Percentiles rank a stretch among this genome's conserved stretches.
These are phyloP conservation scores for Andinoacara biseriatus DNA, from an alignment of 2,113 vertebrate species.

Conservation along the genomic window DNA sequence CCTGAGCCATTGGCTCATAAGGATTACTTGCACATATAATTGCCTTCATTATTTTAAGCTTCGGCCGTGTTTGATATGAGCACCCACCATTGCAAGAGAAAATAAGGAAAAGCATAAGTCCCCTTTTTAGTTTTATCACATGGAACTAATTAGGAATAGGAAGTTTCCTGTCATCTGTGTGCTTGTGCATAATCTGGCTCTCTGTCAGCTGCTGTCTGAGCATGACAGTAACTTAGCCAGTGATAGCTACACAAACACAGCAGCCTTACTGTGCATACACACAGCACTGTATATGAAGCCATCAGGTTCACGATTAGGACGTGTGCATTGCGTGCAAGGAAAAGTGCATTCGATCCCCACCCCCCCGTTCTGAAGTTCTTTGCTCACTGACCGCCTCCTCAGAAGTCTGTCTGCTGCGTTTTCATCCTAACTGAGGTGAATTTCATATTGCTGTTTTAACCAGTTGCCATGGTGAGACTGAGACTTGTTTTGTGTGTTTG, in stretches of 20 bases:
- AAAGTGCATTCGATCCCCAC: background rate
- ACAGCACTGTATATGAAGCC: background rate
- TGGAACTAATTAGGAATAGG: slow-evolving; percentile 11
- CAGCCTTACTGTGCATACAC: background rate
- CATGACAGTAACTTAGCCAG: slow-evolving; percentile 35
- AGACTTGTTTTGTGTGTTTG: slow-evolving; percentile 47
- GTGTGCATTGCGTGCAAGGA: background rate
- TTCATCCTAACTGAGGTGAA: slow-evolving; percentile 11
- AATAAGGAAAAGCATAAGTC: background rate
- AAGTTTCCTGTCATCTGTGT: slow-evolving; percentile 29
- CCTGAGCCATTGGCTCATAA: too few relatives aligned
- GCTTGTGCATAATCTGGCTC: slow-evolving; percentile 21
- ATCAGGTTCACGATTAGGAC: slow-evolving; percentile 29
- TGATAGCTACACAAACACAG: background rate
- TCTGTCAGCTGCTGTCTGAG: slow-evolving; percentile 34
- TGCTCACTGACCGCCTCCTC: slow-evolving; percentile 7
- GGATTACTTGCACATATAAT: too few relatives aligned
- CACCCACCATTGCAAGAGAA: rapidly evolving
- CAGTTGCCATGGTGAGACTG: slow-evolving; percentile 64
- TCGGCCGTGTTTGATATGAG: background rate
- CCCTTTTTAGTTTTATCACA: slow-evolving; percentile 10
- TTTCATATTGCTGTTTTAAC: slow-evolving; percentile 51
- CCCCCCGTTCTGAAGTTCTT: background rate
- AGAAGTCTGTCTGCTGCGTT: background rate
- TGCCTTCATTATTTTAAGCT: too few relatives aligned